Evolutionary conservation across 2,888 invertebrate species (phyloP).

Genomic region (Amphipoea oculea): DNA sequence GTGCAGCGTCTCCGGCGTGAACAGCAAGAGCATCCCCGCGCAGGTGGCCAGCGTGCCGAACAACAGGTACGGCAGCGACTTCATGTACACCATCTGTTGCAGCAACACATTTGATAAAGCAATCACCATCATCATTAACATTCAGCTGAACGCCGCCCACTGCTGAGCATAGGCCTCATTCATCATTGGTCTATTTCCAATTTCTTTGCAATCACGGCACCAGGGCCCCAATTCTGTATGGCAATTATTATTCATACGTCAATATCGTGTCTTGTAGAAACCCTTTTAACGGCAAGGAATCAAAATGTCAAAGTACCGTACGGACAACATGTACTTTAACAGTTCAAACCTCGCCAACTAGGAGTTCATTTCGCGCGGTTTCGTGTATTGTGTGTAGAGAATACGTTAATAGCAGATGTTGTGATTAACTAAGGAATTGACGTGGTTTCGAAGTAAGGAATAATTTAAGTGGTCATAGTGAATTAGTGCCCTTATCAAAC

Average conservation of each 20-base stretch:
- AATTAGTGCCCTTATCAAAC: background rate
- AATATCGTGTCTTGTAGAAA: background rate
- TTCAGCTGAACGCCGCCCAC: background rate
- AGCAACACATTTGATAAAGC: conserved; percentile 1
- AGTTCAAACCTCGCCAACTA: background rate
- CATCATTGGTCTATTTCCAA: background rate
- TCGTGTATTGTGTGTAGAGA: background rate
- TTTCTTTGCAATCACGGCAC: background rate
- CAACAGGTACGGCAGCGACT: conserved; percentile 51
- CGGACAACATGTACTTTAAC: background rate
- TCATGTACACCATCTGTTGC: conserved; percentile 43
- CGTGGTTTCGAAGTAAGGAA: too few species aligned
- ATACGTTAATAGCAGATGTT: background rate
- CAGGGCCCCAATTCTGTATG: background rate
- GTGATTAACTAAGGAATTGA: too few species aligned
- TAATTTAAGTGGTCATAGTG: too few species aligned
- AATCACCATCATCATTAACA: background rate
- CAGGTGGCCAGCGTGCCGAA: conserved; percentile 49
- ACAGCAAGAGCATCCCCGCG: conserved; percentile 58
- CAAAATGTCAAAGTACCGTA: background rate
- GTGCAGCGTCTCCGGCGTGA: conserved; percentile 62
- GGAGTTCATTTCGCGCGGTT: background rate
- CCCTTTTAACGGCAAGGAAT: background rate
- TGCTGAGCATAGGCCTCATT: background rate
- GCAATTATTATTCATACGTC: background rate